Conservation (phyloP, 2,888 invertebrate genomes). For the Trichopria drosophilae region DNA sequence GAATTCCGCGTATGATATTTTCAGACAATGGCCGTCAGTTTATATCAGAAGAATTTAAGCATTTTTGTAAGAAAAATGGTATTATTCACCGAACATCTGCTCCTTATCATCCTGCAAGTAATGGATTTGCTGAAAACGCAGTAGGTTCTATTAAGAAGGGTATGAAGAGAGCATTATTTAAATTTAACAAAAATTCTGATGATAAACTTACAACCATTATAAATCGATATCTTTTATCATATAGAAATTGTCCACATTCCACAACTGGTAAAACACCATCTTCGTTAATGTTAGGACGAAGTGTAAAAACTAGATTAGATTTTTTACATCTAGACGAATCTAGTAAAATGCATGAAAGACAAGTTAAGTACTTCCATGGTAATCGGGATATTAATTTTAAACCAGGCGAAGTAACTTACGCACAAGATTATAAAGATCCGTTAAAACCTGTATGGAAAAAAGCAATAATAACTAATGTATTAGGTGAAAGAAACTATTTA, state of each 20-base stretch:
- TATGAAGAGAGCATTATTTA: too few relatives aligned
- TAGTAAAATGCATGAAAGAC: too few relatives aligned
- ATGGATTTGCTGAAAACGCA: slow-evolving; percentile 26
- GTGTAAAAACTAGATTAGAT: slow-evolving; percentile 9
- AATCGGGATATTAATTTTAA: neutral
- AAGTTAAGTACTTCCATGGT: neutral
- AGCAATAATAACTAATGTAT: too few relatives aligned
- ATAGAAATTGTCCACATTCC: slow-evolving; percentile 23
- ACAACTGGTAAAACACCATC: slow-evolving; percentile 25
- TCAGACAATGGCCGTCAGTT: too few relatives aligned
- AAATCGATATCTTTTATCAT: too few relatives aligned
- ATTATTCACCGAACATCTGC: slow-evolving; percentile 18
- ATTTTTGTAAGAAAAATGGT: slow-evolving; percentile 23
- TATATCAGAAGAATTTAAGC: too few relatives aligned
- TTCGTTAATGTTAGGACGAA: slow-evolving; percentile 19
- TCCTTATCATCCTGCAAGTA: slow-evolving; percentile 28
- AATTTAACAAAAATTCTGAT: too few relatives aligned
- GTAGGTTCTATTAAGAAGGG: slow-evolving; percentile 20
- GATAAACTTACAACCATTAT: too few relatives aligned
- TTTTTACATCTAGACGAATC: too few relatives aligned
- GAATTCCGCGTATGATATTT: slow-evolving; percentile 27
- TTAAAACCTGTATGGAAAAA: slow-evolving; percentile 4
- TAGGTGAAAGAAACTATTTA: slow-evolving; percentile 16
- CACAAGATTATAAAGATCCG: too few relatives aligned
- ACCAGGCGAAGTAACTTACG: too few relatives aligned